These are phyloP conservation scores for Drosophila cardini DNA, from an alignment of 1,140 invertebrate genomes.

Conservation along the genomic window DNA sequence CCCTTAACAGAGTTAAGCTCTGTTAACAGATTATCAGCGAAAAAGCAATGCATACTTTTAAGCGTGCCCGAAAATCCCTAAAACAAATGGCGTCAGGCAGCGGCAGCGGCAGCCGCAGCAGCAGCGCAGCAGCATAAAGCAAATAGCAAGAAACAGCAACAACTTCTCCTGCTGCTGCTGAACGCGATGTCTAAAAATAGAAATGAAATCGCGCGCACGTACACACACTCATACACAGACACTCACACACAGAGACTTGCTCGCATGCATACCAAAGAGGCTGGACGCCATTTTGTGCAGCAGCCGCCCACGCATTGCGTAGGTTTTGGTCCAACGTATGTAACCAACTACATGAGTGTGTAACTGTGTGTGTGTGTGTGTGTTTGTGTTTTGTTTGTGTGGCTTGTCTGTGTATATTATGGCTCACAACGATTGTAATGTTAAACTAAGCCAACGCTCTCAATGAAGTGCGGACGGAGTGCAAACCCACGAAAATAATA, in stretches of 20 bases:
- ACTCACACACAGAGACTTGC: constrained; percentile 22
- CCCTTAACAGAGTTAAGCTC: constrained; percentile 3
- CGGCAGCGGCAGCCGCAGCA: constrained; percentile 21
- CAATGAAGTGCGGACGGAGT: constrained; percentile 35
- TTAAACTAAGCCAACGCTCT: constrained; percentile 64
- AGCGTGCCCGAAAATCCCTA: constrained; percentile 25
- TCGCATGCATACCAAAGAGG: constrained; percentile 68
- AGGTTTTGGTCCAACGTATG: constrained; percentile 34
- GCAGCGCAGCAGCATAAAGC: constrained; percentile 28
- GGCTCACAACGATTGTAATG: constrained; percentile 62
- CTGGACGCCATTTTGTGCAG: constrained; percentile 77
- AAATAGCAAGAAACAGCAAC: constrained; percentile 42
- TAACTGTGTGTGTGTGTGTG: constrained; percentile 28
- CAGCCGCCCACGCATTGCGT: constrained; percentile 68
- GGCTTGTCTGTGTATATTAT: constrained; percentile 25
- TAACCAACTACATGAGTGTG: constrained; percentile 29
- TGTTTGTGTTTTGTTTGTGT: constrained; percentile 14
- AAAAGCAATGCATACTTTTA: constrained; percentile 61
- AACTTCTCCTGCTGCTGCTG: constrained; percentile 44
- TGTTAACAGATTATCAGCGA: constrained; percentile 6
- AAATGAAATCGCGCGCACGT: constrained; percentile 79
- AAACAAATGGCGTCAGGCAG: constrained; percentile 53
- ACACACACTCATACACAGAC: constrained; percentile 37
- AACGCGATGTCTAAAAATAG: constrained; percentile 75
- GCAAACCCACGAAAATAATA: constrained; percentile 35